Evolutionary conservation across 2,888 invertebrate genomes (phyloP).

Genomic region (Thelaira solivaga): DNA sequence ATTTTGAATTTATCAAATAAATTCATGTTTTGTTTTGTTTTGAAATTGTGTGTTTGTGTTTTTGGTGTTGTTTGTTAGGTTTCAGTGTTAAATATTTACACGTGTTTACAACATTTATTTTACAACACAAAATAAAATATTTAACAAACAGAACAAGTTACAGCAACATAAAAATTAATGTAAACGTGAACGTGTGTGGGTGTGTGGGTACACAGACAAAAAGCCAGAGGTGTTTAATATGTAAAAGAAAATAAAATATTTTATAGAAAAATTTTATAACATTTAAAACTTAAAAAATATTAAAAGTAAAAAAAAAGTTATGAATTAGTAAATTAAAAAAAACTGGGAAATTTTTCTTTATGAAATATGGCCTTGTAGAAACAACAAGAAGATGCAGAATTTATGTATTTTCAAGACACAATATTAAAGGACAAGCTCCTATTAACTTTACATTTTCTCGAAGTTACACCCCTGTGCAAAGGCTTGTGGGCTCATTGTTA

Average conservation of each 20-base stretch:
- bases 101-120: slow-evolving; percentile 44
- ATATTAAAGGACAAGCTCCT: no score
- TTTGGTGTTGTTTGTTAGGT: not conserved
- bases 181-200: no score
- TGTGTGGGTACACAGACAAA: not conserved
- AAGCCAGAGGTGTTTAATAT: slow-evolving; percentile 52
- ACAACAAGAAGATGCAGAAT: no score
- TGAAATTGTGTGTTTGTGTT: not conserved
- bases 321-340: no score
- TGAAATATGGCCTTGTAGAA: no score
- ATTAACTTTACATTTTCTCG: no score
- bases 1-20: slow-evolving; percentile 10
- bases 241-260: slow-evolving; percentile 16
- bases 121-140: slow-evolving; percentile 14
- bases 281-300: slow-evolving; percentile 46
- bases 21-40: slow-evolving; percentile 9
- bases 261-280: not conserved
- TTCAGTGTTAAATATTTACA: slow-evolving; percentile 17
- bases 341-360: no score
- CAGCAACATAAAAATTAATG: slow-evolving; percentile 52
- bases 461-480: no score
- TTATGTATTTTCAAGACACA: no score
- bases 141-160: slow-evolving; percentile 13
- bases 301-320: slow-evolving; percentile 34
- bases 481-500: no score